These are phyloP conservation scores for Quiscalus mexicanus DNA, from an alignment of 2,113 vertebrate genomes.

Conservation along the genomic window DNA sequence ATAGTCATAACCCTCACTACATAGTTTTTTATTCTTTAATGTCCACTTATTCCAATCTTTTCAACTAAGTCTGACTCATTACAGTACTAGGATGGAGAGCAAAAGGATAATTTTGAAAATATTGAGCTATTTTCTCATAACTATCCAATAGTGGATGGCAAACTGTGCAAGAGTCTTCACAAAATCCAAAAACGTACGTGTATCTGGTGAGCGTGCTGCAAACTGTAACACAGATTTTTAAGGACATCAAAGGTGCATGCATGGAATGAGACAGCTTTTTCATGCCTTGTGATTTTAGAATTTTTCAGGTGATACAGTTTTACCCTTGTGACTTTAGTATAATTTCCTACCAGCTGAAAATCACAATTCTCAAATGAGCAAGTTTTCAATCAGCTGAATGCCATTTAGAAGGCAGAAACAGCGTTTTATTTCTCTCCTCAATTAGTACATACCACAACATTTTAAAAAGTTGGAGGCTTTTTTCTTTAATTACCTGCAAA, in stretches of 20 bases:
- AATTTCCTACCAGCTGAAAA: not conserved
- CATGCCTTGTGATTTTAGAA: not conserved
- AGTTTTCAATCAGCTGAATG: not conserved
- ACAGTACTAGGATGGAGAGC: not conserved
- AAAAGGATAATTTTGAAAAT: not conserved
- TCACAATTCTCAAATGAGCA: not conserved
- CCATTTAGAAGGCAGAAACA: not conserved
- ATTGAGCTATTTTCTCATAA: not conserved
- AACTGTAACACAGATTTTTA: not conserved
- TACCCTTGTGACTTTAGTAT: not conserved
- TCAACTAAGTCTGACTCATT: not conserved
- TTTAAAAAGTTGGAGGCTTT: not conserved
- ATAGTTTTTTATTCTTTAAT: not conserved
- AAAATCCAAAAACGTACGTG: not conserved
- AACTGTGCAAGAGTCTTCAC: not conserved
- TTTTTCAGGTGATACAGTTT: not conserved
- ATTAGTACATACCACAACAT: not conserved
- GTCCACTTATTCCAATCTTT: not conserved
- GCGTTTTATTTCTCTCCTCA: not conserved
- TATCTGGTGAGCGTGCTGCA: not conserved
- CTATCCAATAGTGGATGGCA: not conserved
- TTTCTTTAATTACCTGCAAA: constrained; percentile 87
- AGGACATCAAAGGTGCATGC: not conserved
- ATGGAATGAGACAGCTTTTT: not conserved
- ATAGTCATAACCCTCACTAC: not conserved